Base-by-base conservation (phyloP, 2,888 invertebrate genomes). In the Ametastegia equiseti region DNA sequence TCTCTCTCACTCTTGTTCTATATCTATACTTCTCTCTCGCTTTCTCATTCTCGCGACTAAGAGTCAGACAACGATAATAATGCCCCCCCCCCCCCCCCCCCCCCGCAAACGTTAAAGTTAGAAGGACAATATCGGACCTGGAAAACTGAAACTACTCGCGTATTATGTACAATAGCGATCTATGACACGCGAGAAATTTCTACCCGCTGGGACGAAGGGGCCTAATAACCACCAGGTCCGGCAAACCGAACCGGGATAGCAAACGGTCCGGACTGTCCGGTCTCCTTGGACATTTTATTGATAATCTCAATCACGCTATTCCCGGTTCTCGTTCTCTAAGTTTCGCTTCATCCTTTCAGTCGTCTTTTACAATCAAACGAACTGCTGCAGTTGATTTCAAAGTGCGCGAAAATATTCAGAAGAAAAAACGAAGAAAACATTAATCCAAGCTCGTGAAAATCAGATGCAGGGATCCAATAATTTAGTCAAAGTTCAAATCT, bases 31-130 rank as follows among this genome's bases (percentile, higher is more conserved):
- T 67, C 77, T 80, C 36, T 42, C 30, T 69, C 42, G 67, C 27
- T 75, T 33, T 54, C 57, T 13, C 60, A 80, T 81, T 85, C 86
- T 86, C 84, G 83, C 83, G 80, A 82, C 67, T 81, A 67, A 47
- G 63, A 75, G 57, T 71, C 79, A 73, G 45, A 45, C 65, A 63
- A 63, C 36, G 30, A n/a, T 27, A 47, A 27, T 50, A 54, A 81
- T 19, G 13, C 19, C 54, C 13, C 50, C n/a, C n/a, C n/a, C n/a
- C n/a, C n/a, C n/a, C n/a, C n/a, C n/a, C n/a, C n/a, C n/a, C n/a
- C n/a, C 33, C 9, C 27, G 47, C 23, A 33, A 39, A 82, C 67
- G 54, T 36, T 75, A 50, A 23, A 75, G 50, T 75, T 50, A 36
- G 36, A 75, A 54, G 54, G 54, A 75, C 36, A 45, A 54, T 36